These are phyloP conservation scores for Perithous albicinctus DNA, from an alignment of 2,888 invertebrate genomes.

Conservation along the genomic window DNA sequence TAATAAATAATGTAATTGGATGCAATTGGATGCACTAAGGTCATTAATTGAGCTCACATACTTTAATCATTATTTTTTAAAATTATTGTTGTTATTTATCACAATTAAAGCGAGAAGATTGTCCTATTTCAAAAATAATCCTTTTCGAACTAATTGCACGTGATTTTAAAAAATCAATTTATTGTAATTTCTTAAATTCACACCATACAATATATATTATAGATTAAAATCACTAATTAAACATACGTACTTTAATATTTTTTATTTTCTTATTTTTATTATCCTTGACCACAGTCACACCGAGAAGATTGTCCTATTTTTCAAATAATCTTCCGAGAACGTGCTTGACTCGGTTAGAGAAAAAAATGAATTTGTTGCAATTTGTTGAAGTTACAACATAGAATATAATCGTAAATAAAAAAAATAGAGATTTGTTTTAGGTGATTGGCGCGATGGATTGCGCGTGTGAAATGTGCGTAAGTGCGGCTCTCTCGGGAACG, in stretches of 20 bases:
- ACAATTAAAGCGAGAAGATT: background rate
- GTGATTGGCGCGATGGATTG: background rate
- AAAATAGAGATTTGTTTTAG: background rate
- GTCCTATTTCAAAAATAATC: background rate
- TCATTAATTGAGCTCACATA: too few relatives aligned
- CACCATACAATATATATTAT: too few relatives aligned
- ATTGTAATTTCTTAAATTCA: too few relatives aligned
- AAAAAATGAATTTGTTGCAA: background rate
- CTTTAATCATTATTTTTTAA: too few relatives aligned
- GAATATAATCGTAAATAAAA: background rate
- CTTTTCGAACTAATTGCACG: background rate
- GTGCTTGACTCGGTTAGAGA: too few relatives aligned
- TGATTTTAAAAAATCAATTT: background rate
- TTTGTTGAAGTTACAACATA: background rate
- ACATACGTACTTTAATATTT: background rate
- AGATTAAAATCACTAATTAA: background rate
- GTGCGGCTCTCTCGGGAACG: constrained; percentile 45
- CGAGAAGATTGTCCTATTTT: too few relatives aligned
- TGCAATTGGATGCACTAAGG: too few relatives aligned
- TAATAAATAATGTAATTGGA: too few relatives aligned
- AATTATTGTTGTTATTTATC: too few relatives aligned
- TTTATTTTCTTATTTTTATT: background rate
- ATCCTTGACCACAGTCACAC: background rate
- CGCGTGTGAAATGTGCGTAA: constrained; percentile 25
- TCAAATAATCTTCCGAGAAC: too few relatives aligned